Conservation (phyloP, 2,797 vertebrate species). For the Artibeus jamaicensis region DNA sequence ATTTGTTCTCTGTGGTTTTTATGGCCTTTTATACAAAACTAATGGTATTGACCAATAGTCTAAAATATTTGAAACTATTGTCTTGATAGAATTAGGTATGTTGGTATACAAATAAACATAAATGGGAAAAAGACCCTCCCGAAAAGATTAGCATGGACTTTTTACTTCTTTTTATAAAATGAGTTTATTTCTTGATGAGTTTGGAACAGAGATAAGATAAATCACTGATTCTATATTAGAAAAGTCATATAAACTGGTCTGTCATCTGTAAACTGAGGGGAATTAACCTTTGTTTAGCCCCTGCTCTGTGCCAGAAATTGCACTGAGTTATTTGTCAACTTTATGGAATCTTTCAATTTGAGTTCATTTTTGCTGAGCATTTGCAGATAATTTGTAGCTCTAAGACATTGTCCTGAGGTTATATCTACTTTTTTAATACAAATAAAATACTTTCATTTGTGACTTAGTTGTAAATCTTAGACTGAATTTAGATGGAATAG, state of each 20-base stretch:
- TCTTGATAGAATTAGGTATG: not conserved
- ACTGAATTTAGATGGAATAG: not conserved
- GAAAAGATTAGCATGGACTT: not conserved
- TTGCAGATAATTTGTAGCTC: not conserved
- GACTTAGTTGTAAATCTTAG: not conserved
- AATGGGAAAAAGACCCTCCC: not conserved
- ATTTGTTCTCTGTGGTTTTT: not conserved
- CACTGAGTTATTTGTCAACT: not conserved
- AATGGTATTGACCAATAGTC: not conserved
- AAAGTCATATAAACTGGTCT: not conserved
- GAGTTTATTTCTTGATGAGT: not conserved
- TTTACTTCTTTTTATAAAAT: not conserved
- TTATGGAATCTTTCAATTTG: not conserved
- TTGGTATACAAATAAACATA: not conserved
- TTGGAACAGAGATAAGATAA: not conserved
- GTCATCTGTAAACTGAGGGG: not conserved
- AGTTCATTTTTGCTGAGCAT: not conserved
- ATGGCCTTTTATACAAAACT: not conserved
- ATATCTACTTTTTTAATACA: not conserved
- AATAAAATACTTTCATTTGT: not conserved
- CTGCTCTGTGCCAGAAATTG: not conserved
- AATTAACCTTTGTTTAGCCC: not conserved
- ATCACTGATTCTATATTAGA: not conserved
- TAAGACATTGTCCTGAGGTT: not conserved
- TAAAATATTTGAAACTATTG: conserved; percentile 28